A percentile compares a stretch with the other conserved stretches of the same genome.
Conservation (phyloP, 2,113 vertebrate species). For the Centrocercus urophasianus region DNA sequence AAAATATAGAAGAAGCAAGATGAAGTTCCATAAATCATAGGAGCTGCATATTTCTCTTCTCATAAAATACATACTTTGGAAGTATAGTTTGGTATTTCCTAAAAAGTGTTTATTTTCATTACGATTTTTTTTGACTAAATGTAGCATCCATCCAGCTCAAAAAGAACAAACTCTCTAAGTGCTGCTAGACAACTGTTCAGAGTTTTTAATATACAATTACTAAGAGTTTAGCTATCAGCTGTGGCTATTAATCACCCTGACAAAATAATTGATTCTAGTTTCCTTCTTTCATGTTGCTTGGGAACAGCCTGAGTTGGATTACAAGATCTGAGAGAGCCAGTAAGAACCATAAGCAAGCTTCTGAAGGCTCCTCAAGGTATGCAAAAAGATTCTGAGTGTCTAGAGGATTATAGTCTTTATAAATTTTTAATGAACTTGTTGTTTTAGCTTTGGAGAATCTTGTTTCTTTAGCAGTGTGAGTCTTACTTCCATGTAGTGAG, state of each 20-base stretch:
- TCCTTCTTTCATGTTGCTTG: slow-evolving; percentile 3
- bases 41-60: background rate
- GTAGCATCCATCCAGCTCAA: background rate
- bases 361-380: background rate
- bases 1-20: background rate
- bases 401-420: background rate
- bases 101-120: background rate
- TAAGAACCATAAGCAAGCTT: slow-evolving; percentile 10
- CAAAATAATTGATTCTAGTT: slow-evolving; percentile 50
- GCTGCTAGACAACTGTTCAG: background rate
- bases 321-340: slow-evolving; percentile 25
- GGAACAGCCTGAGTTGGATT: slow-evolving; percentile 32
- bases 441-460: background rate
- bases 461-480: background rate
- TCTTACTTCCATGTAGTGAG: background rate
- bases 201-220: background rate
- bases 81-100: background rate
- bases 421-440: background rate
- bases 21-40: background rate
- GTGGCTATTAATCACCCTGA: slow-evolving; percentile 42
- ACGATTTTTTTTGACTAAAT: background rate
- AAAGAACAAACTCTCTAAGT: slow-evolving; percentile 9
- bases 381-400: background rate
- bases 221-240: background rate
- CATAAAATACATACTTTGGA: background rate